phyloP scores from a whole-genome alignment of 2,888 invertebrate genomes.

The Tenodera sinensis region DNA sequence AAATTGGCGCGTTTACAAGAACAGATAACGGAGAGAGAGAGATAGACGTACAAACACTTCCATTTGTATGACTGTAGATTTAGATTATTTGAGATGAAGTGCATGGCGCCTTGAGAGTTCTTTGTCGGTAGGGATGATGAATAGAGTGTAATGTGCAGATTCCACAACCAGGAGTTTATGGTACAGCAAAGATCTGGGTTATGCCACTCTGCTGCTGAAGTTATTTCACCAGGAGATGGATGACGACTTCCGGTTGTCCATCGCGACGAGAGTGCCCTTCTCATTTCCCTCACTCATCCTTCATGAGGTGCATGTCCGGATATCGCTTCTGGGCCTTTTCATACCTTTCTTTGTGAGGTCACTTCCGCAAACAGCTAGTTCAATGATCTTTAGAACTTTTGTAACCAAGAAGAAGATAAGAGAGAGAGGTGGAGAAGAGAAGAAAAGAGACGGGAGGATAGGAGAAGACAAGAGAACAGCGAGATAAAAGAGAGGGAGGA shows the following conservation, averaged over 20 bases:
- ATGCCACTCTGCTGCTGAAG: not conserved
- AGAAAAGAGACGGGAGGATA: not conserved
- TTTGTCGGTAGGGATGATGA: too few relatives aligned
- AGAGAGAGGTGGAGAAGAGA: not conserved
- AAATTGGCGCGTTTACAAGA: too few relatives aligned
- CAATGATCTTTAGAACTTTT: not conserved
- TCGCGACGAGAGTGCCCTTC: not conserved
- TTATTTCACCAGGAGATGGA: not conserved
- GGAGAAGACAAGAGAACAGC: not conserved
- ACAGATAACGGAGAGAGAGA: too few relatives aligned
- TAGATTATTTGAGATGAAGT: too few relatives aligned
- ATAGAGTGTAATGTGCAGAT: too few relatives aligned
- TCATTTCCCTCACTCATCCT: not conserved
- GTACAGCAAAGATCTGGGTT: not conserved
- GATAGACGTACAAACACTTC: too few relatives aligned
- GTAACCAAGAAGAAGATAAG: not conserved
- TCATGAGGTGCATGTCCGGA: not conserved
- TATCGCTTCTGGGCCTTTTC: not conserved
- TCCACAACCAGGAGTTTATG: too few relatives aligned
- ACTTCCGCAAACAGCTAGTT: not conserved
- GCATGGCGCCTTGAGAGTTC: too few relatives aligned
- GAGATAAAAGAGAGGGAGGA: not conserved
- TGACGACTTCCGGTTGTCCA: not conserved
- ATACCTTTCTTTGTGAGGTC: not conserved
- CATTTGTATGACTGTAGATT: too few relatives aligned